Evolutionary conservation across 30 jellyfish, hydroid and myxozoan genomes (phyloP).

Genomic region (Cassiopea andromeda): DNA sequence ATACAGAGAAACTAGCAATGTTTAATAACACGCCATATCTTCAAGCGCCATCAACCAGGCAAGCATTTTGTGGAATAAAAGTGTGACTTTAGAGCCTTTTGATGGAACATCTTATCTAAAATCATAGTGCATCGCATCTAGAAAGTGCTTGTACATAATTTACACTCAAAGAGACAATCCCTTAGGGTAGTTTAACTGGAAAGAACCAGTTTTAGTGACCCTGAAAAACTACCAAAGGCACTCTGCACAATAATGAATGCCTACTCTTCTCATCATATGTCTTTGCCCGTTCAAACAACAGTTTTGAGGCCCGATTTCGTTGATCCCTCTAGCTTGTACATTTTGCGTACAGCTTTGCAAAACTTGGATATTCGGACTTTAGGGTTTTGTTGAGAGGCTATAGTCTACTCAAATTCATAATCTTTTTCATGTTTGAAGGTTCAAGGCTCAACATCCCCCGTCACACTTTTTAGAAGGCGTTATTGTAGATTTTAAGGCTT

Average conservation of each 20-base stretch:
- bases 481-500: not conserved
- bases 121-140: too few species aligned
- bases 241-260: not conserved
- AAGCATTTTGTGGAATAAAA: not conserved
- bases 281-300: too few species aligned
- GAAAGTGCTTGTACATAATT: too few species aligned
- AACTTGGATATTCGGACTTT: not conserved
- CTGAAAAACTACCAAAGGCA: too few species aligned
- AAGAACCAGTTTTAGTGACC: too few species aligned
- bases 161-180: too few species aligned
- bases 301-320: not conserved
- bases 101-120: too few species aligned
- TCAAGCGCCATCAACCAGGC: not conserved
- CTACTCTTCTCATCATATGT: not conserved
- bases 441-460: not conserved
- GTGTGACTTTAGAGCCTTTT: too few species aligned
- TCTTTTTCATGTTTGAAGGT: too few species aligned
- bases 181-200: too few species aligned
- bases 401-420: too few species aligned
- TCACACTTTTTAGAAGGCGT: not conserved
- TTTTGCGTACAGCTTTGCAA: not conserved
- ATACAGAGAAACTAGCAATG: not conserved
- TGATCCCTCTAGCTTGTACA: not conserved
- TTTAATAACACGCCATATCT: not conserved
- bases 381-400: too few species aligned